phyloP scores from a whole-genome alignment of 2,888 invertebrate genomes.

The Macaria liturata region DNA sequence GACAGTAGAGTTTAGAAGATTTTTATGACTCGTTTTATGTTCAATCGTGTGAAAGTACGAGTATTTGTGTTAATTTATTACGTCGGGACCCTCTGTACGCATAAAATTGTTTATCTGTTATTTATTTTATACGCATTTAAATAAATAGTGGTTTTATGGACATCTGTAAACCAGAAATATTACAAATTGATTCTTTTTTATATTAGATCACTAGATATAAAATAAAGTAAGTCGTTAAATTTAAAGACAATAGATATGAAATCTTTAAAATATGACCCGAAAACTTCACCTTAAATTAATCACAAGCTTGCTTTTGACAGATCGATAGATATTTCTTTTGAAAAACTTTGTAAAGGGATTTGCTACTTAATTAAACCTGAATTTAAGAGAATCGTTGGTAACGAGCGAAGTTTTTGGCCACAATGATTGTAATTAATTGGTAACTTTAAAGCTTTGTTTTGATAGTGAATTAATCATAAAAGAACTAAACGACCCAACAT shows the following conservation, averaged over 20 bases:
- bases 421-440: constrained; percentile 77
- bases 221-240: too few relatives aligned
- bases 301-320: constrained; percentile 60
- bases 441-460: constrained; percentile 62
- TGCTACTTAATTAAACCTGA: constrained; percentile 72
- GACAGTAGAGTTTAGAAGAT: constrained; percentile 10
- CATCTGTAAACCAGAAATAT: too few relatives aligned
- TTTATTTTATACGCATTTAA: too few relatives aligned
- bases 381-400: constrained; percentile 72
- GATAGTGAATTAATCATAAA: constrained; percentile 41
- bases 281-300: constrained; percentile 27
- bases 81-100: constrained; percentile 14
- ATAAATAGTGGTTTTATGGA: too few relatives aligned
- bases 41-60: constrained; percentile 1
- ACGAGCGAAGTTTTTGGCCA: constrained; percentile 77
- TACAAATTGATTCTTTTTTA: too few relatives aligned
- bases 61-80: constrained; percentile 20
- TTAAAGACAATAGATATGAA: constrained; percentile 1
- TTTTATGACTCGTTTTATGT: constrained; percentile 8
- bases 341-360: constrained; percentile 67
- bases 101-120: too few relatives aligned
- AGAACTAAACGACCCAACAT: background rate
- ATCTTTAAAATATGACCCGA: constrained; percentile 13
- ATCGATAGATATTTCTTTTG: constrained; percentile 65
- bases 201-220: too few relatives aligned